Percentiles rank a stretch among this genome's conserved stretches.
phyloP scores from a whole-genome alignment of 2,113 vertebrate species.

The Triplophysa siluroides region DNA sequence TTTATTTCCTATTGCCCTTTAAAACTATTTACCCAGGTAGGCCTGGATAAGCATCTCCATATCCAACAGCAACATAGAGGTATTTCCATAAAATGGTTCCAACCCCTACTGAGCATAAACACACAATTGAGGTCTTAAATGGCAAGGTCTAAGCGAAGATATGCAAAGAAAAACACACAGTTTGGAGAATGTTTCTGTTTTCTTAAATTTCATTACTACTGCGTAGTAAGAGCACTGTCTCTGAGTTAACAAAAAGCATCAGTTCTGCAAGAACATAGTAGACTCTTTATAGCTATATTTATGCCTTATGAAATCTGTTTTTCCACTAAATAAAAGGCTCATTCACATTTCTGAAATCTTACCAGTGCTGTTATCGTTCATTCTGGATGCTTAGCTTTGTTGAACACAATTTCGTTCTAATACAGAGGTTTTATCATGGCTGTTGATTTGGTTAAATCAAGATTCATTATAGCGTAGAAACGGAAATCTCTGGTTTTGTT shows the following conservation, averaged over 20 bases:
- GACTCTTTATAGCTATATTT: conserved; percentile 26
- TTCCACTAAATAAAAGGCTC: conserved; percentile 15
- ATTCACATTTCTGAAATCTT: conserved; percentile 23
- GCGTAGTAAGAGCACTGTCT: conserved; percentile 4
- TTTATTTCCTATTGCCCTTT: conserved; percentile 44
- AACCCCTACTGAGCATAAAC: conserved; percentile 65
- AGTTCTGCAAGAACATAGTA: conserved; percentile 38
- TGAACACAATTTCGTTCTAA: conserved; percentile 49
- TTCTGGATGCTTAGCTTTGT: conserved; percentile 47
- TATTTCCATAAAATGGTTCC: conserved; percentile 63
- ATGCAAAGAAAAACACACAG: conserved; percentile 48
- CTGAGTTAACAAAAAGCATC: conserved; percentile 17
- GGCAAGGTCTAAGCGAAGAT: conserved; percentile 16
- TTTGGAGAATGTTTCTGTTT: conserved; percentile 38
- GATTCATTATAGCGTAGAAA: conserved; percentile 27
- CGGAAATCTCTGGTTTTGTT: conserved; percentile 63
- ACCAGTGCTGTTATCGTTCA: conserved; percentile 20
- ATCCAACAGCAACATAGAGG: conserved; percentile 55
- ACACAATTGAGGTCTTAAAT: conserved; percentile 56
- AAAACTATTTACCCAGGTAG: conserved; percentile 67
- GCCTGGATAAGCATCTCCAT: conserved; percentile 56
- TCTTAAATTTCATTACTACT: conserved; percentile 19
- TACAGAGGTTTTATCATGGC: conserved; percentile 44
- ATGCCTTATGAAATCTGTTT: conserved; percentile 19
- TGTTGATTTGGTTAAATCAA: conserved; percentile 45